Percentiles rank a stretch among this genome's conserved stretches.
These are phyloP conservation scores for Pandion haliaetus DNA, from an alignment of 2,113 vertebrate species.

Conservation along the genomic window DNA sequence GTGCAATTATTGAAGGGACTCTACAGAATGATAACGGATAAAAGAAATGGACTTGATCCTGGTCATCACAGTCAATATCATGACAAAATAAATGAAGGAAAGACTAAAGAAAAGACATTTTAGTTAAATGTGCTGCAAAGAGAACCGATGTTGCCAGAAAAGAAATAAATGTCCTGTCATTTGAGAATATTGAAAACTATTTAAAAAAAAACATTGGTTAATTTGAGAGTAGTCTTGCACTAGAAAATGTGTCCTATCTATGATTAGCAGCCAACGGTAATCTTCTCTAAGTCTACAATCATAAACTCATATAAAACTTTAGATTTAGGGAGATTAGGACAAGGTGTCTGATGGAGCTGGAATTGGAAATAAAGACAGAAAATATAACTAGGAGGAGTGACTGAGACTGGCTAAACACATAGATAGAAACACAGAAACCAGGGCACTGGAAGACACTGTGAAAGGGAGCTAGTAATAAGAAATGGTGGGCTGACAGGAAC, in stretches of 20 bases:
- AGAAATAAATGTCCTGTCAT: not conserved
- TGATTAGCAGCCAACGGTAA: not conserved
- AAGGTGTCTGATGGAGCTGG: not conserved
- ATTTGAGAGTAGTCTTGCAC: not conserved
- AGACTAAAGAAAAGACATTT: not conserved
- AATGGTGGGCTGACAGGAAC: not conserved
- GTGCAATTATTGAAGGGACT: not conserved
- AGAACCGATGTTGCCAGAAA: not conserved
- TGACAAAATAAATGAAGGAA: not conserved
- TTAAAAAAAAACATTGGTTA: not conserved
- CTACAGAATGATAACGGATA: not conserved
- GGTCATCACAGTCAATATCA: not conserved
- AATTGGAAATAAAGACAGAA: not conserved
- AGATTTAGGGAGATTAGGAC: not conserved
- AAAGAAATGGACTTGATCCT: not conserved
- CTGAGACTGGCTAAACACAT: not conserved
- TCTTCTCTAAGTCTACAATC: not conserved
- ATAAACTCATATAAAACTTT: not conserved
- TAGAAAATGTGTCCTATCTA: not conserved
- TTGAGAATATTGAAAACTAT: constrained; percentile 2
- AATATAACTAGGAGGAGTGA: not conserved
- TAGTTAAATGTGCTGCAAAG: not conserved
- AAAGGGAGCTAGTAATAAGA: not conserved
- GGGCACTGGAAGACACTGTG: not conserved
- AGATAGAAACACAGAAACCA: not conserved